phyloP scores from a whole-genome alignment of 2,113 vertebrate genomes.

The Columba janthina region DNA sequence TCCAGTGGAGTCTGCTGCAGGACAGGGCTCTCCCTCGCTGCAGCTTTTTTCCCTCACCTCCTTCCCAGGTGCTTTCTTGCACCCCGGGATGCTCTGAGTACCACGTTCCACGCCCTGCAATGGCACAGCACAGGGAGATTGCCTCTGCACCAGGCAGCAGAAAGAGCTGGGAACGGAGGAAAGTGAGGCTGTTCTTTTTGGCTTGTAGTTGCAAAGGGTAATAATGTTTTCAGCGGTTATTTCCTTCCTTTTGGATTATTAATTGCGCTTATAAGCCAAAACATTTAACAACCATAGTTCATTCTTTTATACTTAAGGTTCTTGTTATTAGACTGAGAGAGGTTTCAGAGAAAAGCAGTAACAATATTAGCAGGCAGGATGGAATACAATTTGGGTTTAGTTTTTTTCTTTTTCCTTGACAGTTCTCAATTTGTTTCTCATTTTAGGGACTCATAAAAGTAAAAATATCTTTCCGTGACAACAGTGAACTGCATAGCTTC shows the following conservation, averaged over 20 bases:
- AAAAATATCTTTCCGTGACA: slow-evolving; percentile 65
- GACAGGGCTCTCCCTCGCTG: background rate
- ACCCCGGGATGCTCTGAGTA: background rate
- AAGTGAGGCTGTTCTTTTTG: background rate
- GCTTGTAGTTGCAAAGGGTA: background rate
- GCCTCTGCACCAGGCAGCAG: background rate
- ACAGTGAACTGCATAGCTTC: slow-evolving; percentile 34
- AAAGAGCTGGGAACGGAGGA: background rate
- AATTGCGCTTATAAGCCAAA: slow-evolving; percentile 11
- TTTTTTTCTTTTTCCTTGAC: slow-evolving; percentile 56
- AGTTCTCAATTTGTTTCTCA: slow-evolving; percentile 63
- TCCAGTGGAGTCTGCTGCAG: background rate
- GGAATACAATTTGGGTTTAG: slow-evolving; percentile 26
- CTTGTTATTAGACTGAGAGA: slow-evolving; percentile 4
- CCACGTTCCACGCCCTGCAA: background rate
- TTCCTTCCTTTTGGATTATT: slow-evolving; percentile 22
- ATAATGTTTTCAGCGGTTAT: background rate
- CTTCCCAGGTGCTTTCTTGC: background rate
- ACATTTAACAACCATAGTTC: background rate
- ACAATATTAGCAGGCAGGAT: slow-evolving; percentile 50
- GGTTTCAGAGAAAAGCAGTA: slow-evolving; percentile 3
- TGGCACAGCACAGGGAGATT: background rate
- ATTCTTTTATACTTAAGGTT: slow-evolving; percentile 21
- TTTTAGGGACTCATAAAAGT: slow-evolving; percentile 69
- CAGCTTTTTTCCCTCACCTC: background rate